Percentiles rank a stretch among this genome's conserved stretches.
Conservation (phyloP, 2,113 vertebrate species). For the Gallinago media region DNA sequence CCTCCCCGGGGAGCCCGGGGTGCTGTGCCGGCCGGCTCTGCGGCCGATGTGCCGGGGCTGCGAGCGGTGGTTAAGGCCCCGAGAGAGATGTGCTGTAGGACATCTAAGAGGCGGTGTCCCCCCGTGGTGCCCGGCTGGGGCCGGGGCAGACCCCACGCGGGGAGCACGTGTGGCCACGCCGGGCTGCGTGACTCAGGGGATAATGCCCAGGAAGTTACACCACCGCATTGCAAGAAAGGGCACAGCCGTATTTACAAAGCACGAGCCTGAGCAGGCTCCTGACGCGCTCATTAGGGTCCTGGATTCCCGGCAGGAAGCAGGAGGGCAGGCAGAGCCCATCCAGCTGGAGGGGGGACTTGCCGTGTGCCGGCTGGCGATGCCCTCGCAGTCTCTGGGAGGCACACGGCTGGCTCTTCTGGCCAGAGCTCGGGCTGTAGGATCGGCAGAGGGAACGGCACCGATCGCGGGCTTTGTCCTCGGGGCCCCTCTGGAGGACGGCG, state of each 20-base stretch:
- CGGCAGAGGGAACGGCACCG: not conserved
- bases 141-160: not conserved
- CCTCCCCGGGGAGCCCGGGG: not conserved
- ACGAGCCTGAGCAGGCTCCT: not conserved
- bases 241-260: not conserved
- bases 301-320: not conserved
- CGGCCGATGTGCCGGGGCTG: rapidly evolving
- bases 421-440: not conserved
- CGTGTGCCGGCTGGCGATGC: not conserved
- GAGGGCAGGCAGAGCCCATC: rapidly evolving
- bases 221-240: not conserved
- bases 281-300: not conserved
- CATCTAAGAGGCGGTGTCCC: rapidly evolving
- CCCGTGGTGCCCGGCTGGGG: rapidly evolving
- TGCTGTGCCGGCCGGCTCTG: not conserved
- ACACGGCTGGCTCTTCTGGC: rapidly evolving
- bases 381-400: not conserved
- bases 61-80: rapidly evolving
- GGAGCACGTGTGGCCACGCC: not conserved
- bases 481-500: not conserved
- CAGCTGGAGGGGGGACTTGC: not conserved
- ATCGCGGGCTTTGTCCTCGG: rapidly evolving
- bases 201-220: conserved; percentile 48
- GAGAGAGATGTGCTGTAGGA: not conserved
- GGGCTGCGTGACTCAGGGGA: conserved; percentile 2